phyloP scores from a whole-genome alignment of 2,888 invertebrate species.

The Hypselothyrea guttata region DNA sequence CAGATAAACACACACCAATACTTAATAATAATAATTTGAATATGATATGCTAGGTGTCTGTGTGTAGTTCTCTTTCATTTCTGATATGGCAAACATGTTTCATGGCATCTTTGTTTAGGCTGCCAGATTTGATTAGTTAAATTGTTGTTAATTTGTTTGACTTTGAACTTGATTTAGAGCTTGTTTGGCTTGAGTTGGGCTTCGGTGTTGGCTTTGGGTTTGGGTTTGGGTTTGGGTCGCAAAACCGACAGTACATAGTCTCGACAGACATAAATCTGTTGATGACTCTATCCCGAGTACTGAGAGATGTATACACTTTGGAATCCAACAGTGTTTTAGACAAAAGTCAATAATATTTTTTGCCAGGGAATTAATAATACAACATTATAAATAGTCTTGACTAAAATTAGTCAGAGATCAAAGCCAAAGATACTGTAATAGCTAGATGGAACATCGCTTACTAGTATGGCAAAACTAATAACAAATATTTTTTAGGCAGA shows the following conservation, averaged over 20 bases:
- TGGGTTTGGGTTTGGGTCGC: no score
- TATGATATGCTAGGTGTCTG: neutral
- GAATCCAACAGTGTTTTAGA: no score
- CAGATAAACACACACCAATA: neutral
- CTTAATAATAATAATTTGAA: no score
- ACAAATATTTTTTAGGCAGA: no score
- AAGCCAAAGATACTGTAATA: neutral
- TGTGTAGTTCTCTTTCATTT: slow-evolving; percentile 16
- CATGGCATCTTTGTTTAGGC: slow-evolving; percentile 33
- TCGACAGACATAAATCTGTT: no score
- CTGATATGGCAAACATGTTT: slow-evolving; percentile 63
- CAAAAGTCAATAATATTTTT: no score
- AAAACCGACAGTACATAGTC: no score
- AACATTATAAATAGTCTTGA: slow-evolving; percentile 14
- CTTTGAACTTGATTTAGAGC: slow-evolving; percentile 76
- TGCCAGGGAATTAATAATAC: slow-evolving; percentile 3
- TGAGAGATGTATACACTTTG: no score
- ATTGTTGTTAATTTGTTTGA: slow-evolving; percentile 73
- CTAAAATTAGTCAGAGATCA: neutral
- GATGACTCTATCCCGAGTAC: no score
- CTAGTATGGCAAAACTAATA: no score
- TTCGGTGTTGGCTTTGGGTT: no score
- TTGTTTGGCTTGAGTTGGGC: slow-evolving; percentile 43
- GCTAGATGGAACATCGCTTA: neutral
- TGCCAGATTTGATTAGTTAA: slow-evolving; percentile 61